These are phyloP conservation scores for Endomychus coccineus DNA, from an alignment of 2,888 invertebrate species.

Conservation along the genomic window DNA sequence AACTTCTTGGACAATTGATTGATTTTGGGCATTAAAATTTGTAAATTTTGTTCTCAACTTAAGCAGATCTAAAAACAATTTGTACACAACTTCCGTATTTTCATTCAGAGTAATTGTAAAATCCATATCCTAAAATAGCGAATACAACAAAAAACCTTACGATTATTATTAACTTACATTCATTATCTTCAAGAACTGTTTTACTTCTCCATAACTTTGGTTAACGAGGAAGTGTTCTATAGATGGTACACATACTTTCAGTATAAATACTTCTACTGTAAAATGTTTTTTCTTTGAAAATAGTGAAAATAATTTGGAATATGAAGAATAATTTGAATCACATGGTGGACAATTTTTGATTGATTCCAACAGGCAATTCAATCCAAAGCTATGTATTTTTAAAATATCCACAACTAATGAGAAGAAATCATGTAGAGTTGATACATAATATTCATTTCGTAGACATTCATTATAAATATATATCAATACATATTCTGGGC, in stretches of 20 bases:
- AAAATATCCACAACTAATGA: slow-evolving; percentile 22
- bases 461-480: slow-evolving; percentile 32
- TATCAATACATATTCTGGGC: slow-evolving; percentile 28
- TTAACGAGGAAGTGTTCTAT: slow-evolving; percentile 1
- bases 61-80: slow-evolving; percentile 6
- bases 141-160: neutral
- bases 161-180: slow-evolving; percentile 6
- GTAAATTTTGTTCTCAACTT: neutral
- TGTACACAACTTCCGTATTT: slow-evolving; percentile 2
- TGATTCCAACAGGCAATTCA: slow-evolving; percentile 24
- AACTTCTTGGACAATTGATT: slow-evolving; percentile 6
- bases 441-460: slow-evolving; percentile 28
- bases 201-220: slow-evolving; percentile 2
- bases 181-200: slow-evolving; percentile 5
- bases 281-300: slow-evolving; percentile 18
- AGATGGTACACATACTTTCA: slow-evolving; percentile 6
- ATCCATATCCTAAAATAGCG: slow-evolving; percentile 7
- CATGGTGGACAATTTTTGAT: slow-evolving; percentile 21
- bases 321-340: slow-evolving; percentile 27
- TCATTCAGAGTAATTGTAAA: slow-evolving; percentile 4
- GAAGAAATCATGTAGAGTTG: slow-evolving; percentile 24
- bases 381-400: slow-evolving; percentile 27
- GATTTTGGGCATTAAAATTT: neutral
- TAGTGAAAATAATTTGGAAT: slow-evolving; percentile 27
- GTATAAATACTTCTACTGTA: slow-evolving; percentile 5